Conservation (phyloP, 1,140 invertebrate species). For the Drosophila sp. region DNA sequence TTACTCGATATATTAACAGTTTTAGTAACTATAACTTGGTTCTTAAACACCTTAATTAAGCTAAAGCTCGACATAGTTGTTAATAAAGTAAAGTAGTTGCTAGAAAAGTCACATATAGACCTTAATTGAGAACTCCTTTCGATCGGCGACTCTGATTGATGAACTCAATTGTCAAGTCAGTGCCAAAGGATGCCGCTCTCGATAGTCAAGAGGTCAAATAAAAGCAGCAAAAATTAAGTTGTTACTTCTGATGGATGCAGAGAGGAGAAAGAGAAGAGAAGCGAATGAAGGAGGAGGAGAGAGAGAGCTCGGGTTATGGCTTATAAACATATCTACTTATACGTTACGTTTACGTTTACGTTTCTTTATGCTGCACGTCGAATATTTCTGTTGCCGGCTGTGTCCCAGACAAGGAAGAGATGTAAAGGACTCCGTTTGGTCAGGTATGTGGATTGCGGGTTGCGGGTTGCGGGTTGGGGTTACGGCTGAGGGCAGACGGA, state of each 20-base stretch:
- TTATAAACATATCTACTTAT: conserved; percentile 42
- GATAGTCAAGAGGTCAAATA: conserved; percentile 46
- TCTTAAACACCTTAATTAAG: too few species aligned
- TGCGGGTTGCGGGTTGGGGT: background rate
- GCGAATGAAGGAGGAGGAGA: background rate
- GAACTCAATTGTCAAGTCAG: conserved; percentile 17
- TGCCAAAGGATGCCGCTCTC: conserved; percentile 30
- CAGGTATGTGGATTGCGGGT: background rate
- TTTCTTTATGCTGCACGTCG: conserved; percentile 31
- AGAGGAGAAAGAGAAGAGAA: background rate
- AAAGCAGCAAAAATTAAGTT: conserved; percentile 71
- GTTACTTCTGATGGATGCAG: conserved; percentile 61
- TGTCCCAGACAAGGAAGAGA: conserved; percentile 14
- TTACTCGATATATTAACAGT: too few species aligned
- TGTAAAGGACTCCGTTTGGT: background rate
- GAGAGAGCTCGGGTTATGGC: background rate
- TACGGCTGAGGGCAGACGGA: too few species aligned
- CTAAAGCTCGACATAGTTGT: too few species aligned
- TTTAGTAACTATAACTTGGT: too few species aligned
- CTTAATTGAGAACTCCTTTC: conserved; percentile 4
- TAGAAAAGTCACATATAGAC: too few species aligned
- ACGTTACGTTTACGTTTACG: too few species aligned
- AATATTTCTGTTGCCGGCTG: conserved; percentile 38
- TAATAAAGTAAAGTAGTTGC: too few species aligned
- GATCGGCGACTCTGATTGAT: conserved; percentile 12